Conservation (phyloP, 1,140 invertebrate genomes). For the Muscidifurax raptorellus region DNA sequence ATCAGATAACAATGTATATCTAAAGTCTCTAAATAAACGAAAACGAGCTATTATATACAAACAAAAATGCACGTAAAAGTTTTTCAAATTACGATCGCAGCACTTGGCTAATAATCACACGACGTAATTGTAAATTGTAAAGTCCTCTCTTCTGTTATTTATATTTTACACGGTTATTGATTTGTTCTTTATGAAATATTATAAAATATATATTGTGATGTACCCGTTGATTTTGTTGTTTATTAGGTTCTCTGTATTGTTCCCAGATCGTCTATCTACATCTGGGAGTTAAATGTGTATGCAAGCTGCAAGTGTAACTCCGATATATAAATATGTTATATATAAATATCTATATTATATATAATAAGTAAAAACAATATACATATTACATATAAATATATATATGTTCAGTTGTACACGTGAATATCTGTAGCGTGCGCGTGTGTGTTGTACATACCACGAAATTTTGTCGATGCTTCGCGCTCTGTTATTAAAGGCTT, state of each 20-base stretch:
- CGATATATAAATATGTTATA: slow-evolving; percentile 40
- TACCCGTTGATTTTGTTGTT: not conserved
- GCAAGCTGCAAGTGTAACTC: not conserved
- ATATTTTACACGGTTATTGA: not conserved
- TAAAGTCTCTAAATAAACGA: not conserved
- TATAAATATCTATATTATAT: slow-evolving; percentile 11
- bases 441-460: slow-evolving; percentile 67
- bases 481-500: slow-evolving; percentile 60
- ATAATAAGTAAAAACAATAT: not conserved
- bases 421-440: slow-evolving; percentile 44
- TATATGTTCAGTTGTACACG: slow-evolving; percentile 28
- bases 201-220: not conserved
- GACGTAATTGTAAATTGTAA: not conserved
- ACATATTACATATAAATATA: slow-evolving; percentile 32
- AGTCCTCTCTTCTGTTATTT: not conserved
- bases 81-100: not conserved
- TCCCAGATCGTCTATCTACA: not conserved
- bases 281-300: not conserved
- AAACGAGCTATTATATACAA: not conserved
- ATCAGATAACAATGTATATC: not conserved
- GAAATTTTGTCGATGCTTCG: slow-evolving; percentile 59
- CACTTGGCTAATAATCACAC: not conserved
- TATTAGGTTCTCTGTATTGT: not conserved
- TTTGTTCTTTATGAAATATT: not conserved
- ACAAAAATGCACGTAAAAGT: not conserved